These are phyloP conservation scores for Drosophila eugracilis DNA, from an alignment of 1,140 invertebrate species.

Conservation along the genomic window DNA sequence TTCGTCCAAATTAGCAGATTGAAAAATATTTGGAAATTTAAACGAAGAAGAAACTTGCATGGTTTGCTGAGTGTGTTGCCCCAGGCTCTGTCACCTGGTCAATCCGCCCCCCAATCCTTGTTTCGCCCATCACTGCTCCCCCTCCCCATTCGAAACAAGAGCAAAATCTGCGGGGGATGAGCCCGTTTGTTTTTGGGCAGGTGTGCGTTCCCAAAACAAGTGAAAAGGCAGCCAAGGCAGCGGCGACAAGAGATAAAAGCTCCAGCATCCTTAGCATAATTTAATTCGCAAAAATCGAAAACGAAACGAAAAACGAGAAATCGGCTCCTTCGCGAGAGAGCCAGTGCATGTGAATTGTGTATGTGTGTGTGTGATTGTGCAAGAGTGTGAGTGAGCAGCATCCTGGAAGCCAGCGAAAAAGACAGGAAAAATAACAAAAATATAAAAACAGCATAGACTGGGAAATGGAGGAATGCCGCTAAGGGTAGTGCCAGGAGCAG, in stretches of 20 bases:
- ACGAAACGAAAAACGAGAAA: slow-evolving; percentile 6
- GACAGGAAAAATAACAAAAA: slow-evolving; percentile 28
- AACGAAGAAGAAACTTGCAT: not conserved
- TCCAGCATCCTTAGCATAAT: slow-evolving; percentile 25
- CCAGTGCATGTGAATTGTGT: slow-evolving; percentile 13
- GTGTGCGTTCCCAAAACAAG: slow-evolving; percentile 8
- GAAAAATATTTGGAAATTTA: no score
- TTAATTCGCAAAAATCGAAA: slow-evolving; percentile 18
- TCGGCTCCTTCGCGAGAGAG: slow-evolving; percentile 32
- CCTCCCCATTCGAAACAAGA: not conserved
- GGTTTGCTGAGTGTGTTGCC: slow-evolving; percentile 32
- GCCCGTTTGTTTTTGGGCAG: slow-evolving; percentile 18
- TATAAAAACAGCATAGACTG: slow-evolving; percentile 22
- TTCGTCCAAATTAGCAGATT: no score
- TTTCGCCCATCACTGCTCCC: not conserved
- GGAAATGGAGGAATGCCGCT: slow-evolving; percentile 37
- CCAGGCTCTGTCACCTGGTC: slow-evolving; percentile 43
- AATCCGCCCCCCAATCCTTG: slow-evolving; percentile 4
- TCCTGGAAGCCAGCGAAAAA: slow-evolving; percentile 49
- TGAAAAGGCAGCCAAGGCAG: not conserved
- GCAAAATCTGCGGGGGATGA: slow-evolving; percentile 22
- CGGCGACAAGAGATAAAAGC: slow-evolving; percentile 5
- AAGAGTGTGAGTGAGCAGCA: slow-evolving; percentile 45
- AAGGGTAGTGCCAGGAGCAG: slow-evolving; percentile 10
- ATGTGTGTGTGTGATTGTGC: slow-evolving; percentile 26